Percentiles rank a stretch among this genome's conserved stretches.
phyloP scores from a whole-genome alignment of 2,797 vertebrate genomes.

The Epinephelus awoara region DNA sequence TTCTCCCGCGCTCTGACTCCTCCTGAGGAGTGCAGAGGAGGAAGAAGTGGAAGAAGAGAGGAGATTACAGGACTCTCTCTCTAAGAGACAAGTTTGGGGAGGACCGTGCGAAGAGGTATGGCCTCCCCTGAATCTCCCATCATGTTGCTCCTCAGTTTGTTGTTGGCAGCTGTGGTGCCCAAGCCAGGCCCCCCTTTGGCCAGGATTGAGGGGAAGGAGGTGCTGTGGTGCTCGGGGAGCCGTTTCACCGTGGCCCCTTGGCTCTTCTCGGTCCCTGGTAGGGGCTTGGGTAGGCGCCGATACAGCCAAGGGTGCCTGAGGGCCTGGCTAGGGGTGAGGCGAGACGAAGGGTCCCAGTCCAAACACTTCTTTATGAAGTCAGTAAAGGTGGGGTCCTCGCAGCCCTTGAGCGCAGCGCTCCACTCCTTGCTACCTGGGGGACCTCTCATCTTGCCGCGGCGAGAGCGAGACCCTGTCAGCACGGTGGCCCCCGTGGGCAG shows the following conservation, averaged over 20 bases:
- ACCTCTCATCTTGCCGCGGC: constrained; percentile 93
- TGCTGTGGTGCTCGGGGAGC: constrained; percentile 88
- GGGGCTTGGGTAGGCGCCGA: constrained; percentile 90
- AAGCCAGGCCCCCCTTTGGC: constrained; percentile 86
- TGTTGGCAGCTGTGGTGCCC: constrained; percentile 88
- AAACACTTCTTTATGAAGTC: constrained; percentile 97
- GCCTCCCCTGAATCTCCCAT: constrained; percentile 89
- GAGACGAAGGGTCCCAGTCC: constrained; percentile 94
- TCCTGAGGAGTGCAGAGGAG: constrained; percentile 77
- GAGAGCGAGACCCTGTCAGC: constrained; percentile 91
- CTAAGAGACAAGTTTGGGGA: constrained; percentile 97
- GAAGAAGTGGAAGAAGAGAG: constrained; percentile 57
- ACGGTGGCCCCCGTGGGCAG: constrained; percentile 91
- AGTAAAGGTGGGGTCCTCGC: constrained; percentile 93
- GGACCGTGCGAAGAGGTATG: constrained; percentile 94
- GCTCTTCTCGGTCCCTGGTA: constrained; percentile 87
- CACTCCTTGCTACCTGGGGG: constrained; percentile 96
- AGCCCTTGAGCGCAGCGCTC: constrained; percentile 93
- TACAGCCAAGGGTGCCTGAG: constrained; percentile 96
- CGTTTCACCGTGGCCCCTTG: constrained; percentile 83
- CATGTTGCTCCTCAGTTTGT: constrained; percentile 94
- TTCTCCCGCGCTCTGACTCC: constrained; percentile 64
- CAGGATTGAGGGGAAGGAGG: constrained; percentile 93
- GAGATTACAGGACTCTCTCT: constrained; percentile 54
- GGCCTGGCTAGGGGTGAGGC: constrained; percentile 94